These are phyloP conservation scores for Xanthia icteritia DNA, from an alignment of 2,888 invertebrate species.

Conservation along the genomic window DNA sequence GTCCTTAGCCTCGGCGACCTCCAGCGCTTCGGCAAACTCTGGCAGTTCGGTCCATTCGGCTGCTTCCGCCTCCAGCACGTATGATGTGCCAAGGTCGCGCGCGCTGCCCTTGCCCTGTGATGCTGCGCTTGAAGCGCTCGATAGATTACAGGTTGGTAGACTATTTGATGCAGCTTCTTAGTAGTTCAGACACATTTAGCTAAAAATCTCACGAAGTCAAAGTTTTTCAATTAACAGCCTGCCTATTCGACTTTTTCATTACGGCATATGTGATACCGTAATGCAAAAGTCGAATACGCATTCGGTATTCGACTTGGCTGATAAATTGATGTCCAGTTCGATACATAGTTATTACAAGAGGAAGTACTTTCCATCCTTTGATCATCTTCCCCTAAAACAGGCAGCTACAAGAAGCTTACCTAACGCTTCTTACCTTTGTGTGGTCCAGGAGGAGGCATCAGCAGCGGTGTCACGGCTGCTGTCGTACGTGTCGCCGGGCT, in stretches of 20 bases:
- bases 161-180: neutral
- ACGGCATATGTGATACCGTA: neutral
- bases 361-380: neutral
- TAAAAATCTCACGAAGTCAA: neutral
- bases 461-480: constrained; percentile 93
- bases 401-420: neutral
- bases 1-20: constrained; percentile 87
- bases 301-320: neutral
- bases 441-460: constrained; percentile 92
- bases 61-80: constrained; percentile 86
- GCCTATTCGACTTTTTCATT: too few relatives aligned
- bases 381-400: neutral
- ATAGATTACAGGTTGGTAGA: constrained; percentile 89
- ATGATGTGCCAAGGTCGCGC: constrained; percentile 87
- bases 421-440: neutral
- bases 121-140: constrained; percentile 87
- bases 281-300: neutral
- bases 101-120: constrained; percentile 88
- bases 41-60: constrained; percentile 87
- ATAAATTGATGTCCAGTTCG: neutral
- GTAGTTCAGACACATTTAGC: neutral
- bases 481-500: constrained; percentile 94
- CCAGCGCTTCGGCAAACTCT: constrained; percentile 88
- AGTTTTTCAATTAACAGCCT: neutral
- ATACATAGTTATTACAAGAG: too few relatives aligned